Base-by-base conservation (phyloP, 2,113 vertebrate species). In the Salminus brasiliensis region DNA sequence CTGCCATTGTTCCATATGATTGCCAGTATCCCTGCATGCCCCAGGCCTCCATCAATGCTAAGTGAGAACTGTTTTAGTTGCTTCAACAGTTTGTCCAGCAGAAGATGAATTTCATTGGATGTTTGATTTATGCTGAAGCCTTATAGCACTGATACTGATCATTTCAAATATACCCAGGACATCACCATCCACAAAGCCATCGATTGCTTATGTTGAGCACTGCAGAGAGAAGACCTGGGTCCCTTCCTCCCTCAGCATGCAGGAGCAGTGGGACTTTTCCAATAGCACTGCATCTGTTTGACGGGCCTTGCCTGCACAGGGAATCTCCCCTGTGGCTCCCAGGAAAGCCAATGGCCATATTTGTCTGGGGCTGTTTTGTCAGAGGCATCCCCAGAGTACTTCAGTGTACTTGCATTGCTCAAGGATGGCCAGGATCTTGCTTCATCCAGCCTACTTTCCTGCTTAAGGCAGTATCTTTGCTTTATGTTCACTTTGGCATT, bases 351-450 rank as follows among this genome's bases (percentile, higher is more conserved):
- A 3, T 27, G 69, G 45, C 83, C 74, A 82, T 74, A 53, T 79
- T 87, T 76, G 84, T 83, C 81, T 73, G 21, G 12, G 27, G 32
- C 43, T 27, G n/a, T 74, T 74, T 80, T 30, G n/a, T 80, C 15
- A 74, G 78, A 80, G 45, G 52, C 18, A 23, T 78, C 55, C 76
- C 68, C 9, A 13, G 34, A 30, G 32, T 5, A 15, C 57, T 29
- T n/a, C 21, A 55, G 36, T n/a, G 10, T 63, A 52, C 13, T 25
- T 43, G 23, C 25, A 47, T 63, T 66, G 5, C 36, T 21, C 60
- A 47, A 47, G 15, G 32, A 39, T 21, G 21, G 32, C 62, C 15
- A 25, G 55, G 59, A 72, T 45, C 43, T 73, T 74, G 36, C 60
- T 36, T 52, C 32, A 79, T 57, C 59, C 32, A 49, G 77, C 68